A percentile compares a stretch with the other conserved stretches of the same genome.
phyloP scores from a whole-genome alignment of 2,888 invertebrate genomes.

The Polietes domitor region DNA sequence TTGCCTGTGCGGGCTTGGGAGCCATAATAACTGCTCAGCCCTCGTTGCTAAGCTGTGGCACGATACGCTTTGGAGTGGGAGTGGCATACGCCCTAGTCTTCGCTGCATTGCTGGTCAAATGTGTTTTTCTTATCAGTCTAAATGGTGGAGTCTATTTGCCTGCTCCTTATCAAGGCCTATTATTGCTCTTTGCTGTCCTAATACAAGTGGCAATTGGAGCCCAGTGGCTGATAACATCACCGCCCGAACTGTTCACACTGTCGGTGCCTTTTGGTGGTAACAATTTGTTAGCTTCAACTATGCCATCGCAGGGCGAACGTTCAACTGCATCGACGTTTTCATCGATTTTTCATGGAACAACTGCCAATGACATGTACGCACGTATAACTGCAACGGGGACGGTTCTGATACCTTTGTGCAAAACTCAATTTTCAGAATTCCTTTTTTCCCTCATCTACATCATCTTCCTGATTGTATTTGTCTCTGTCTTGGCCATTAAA shows the following conservation, averaged over 20 bases:
- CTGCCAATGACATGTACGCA: constrained; percentile 74
- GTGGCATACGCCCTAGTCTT: constrained; percentile 93
- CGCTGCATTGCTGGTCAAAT: constrained; percentile 94
- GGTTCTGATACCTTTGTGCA: constrained; percentile 82
- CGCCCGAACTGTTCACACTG: constrained; percentile 84
- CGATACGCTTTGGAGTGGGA: constrained; percentile 91
- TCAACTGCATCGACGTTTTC: constrained; percentile 70
- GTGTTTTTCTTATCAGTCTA: constrained; percentile 94
- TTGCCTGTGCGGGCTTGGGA: constrained; percentile 90
- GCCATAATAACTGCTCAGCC: constrained; percentile 90
- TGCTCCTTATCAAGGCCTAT: constrained; percentile 94
- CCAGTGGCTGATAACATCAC: constrained; percentile 91
- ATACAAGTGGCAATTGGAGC: constrained; percentile 93
- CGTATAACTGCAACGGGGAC: constrained; percentile 78
- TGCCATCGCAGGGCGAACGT: constrained; percentile 72
- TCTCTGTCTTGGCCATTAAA: constrained; percentile 91
- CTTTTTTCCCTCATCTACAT: constrained; percentile 91
- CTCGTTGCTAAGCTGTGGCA: constrained; percentile 89
- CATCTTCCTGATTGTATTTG: constrained; percentile 91
- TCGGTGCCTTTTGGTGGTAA: constrained; percentile 78
- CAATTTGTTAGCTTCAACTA: constrained; percentile 73
- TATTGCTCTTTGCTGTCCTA: constrained; percentile 94
- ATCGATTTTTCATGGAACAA: constrained; percentile 70
- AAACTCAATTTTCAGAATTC: constrained; percentile 87
- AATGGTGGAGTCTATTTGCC: constrained; percentile 95